Evolutionary conservation across 2,888 invertebrate genomes (phyloP), one percentile per base, ranked within the genome.

Genomic region (Pseudeuparius sepicola): DNA sequence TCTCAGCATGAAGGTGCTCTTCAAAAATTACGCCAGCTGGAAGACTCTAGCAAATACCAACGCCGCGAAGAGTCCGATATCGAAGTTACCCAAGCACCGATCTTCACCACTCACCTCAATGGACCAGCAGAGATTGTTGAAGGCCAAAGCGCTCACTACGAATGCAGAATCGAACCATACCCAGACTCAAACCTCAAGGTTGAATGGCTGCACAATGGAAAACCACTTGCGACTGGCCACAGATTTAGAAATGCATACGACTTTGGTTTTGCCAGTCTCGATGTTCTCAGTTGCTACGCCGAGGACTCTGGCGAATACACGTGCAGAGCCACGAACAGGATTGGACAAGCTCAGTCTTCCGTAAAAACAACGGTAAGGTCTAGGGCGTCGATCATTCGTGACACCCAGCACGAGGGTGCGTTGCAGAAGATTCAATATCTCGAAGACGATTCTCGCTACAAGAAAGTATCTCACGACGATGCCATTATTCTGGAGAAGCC

Each of bases 231-330:
- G 51, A 83, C 82, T 42, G 88, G 88, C 36, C 92, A 93, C 57
- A 77, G 94, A 42, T 90, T 88, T 69, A 78, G 90, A 54, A 93
- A 93, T 29, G 83, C 90, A 29, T 88, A 85, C 55, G 96, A 97
- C 59, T 97, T 98, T 60, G 97, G 97, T 27, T 96, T 93, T 63
- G 92, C 93, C 37, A 87, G 96, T 33, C 71, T 98, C 42, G 97
- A 98, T 59, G 86, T 98, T 41, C 70, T 93, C 15, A 86, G 89
- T 24, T 92, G 92, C 2, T 89, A 92, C 53, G 83, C 84, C 11
- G 92, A 92, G 66, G 97, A 97, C 60, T 83, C 88, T 44, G 94
- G 94, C 34, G 87, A 87, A 59, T 90, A 90, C 54, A 85, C 84
- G 9, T 87, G 88, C 62, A 78, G 75, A 54, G 89, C 85, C 31